Conservation (phyloP, 23 tunicate genomes). For the Halocynthia aurantium region DNA sequence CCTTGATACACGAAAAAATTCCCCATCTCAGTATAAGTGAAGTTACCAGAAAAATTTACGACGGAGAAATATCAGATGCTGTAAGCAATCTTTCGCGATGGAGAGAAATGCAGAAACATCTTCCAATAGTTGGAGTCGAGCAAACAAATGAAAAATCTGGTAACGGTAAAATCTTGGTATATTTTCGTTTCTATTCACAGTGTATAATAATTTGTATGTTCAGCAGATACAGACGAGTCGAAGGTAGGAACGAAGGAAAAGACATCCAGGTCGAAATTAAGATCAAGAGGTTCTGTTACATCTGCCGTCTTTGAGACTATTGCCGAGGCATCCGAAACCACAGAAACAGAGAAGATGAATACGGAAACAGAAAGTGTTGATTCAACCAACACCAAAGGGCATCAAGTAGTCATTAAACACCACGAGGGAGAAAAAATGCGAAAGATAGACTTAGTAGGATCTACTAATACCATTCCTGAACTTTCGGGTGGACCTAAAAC, state of each 20-base stretch:
- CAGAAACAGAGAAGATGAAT: not conserved
- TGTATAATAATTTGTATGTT: not conserved
- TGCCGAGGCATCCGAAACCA: conserved; percentile 31
- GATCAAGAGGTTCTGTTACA: not conserved
- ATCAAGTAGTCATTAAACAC: not conserved
- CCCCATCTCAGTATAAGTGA: conserved; percentile 50
- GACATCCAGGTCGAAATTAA: not conserved
- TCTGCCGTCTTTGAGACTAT: conserved; percentile 44
- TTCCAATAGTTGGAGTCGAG: not conserved
- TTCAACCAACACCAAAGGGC: not conserved
- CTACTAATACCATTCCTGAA: no score
- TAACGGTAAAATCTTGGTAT: not conserved
- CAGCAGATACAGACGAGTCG: not conserved
- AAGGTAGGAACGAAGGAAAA: not conserved
- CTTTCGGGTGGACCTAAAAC: no score
- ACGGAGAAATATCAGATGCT: conserved; percentile 62
- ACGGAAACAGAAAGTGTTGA: conserved; percentile 6
- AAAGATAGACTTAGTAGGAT: not conserved
- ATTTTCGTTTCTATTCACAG: not conserved
- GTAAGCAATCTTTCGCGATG: conserved; percentile 18
- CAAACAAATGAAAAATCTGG: not conserved
- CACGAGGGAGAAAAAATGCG: conserved; percentile 7
- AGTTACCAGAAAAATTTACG: conserved; percentile 54
- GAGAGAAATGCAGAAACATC: not conserved
- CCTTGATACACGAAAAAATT: conserved; percentile 51